Evolutionary conservation across 2,797 vertebrate genomes (phyloP), one percentile per base, ranked within the genome.

Genomic region (Arctocebus calabarensis): DNA sequence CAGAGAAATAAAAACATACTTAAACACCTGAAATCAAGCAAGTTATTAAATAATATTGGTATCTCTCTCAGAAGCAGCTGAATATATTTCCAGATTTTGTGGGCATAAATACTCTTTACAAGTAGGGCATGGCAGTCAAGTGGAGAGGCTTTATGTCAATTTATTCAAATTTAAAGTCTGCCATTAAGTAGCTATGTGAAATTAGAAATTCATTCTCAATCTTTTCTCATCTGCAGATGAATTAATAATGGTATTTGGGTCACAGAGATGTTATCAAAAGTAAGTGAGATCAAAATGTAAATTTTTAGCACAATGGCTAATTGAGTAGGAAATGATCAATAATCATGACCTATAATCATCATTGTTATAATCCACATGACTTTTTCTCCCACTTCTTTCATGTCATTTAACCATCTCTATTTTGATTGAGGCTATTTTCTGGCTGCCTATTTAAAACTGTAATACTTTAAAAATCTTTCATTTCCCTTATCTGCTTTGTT

Each of bases 231-330:
- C 34, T 94, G 5, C 71, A 52, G 55, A 79, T 86, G 66, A 87
- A 52, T 90, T 90, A 77, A 62, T 55, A 87, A 61, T 68, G 59
- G 13, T 68, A 85, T 57, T 86, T 90, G 22, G 12, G 29, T 87
- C 29, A 20, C 66, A 81, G 92, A 95, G 45, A 79, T 92, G 25
- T 52, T 94, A 40, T 70, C 62, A 92, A 84, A 59, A 85, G 14
- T 73, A 88, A 90, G 87, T 77, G n/a, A 64, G 43, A 81, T 85
- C 52, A 70, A 57, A 71, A 45, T 48, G 5, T 71, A 70, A 93
- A 88, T 55, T 79, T 90, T 59, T 17, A 83, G 73, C 17, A 57
- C 6, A 85, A 52, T 45, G 27, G 25, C n/a, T 92, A 85, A 52
- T 34, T 78, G 20, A 86, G 16, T 78, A 85, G 10, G 57, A 78